Conservation (phyloP, 2,113 vertebrate genomes). For the Hippocampus zosterae region DNA sequence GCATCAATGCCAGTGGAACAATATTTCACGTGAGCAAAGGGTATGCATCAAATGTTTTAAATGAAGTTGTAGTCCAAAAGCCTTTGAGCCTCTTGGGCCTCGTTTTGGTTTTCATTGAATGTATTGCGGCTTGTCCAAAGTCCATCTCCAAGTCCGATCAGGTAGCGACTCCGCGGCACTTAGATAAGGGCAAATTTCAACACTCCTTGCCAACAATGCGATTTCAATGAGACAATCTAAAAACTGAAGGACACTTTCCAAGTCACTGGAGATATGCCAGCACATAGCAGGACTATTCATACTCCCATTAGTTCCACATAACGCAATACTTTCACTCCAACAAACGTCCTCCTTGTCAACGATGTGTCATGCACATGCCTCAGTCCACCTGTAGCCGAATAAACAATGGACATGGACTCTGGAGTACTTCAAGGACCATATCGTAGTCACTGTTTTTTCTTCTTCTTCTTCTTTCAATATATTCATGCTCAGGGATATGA, state of each 20-base stretch:
- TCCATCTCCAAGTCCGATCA: constrained; percentile 22
- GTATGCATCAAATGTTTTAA: neutral
- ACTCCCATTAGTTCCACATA: neutral
- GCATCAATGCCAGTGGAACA: too few relatives aligned
- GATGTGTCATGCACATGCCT: neutral
- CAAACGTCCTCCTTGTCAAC: neutral
- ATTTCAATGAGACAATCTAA: neutral
- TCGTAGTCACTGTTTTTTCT: neutral
- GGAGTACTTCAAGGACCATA: neutral
- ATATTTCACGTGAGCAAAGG: neutral
- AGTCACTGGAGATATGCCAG: neutral
- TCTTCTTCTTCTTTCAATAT: neutral
- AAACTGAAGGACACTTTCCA: constrained; percentile 3
- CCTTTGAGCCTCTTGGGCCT: constrained; percentile 2
- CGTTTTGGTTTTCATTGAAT: constrained; percentile 43
- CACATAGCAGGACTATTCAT: neutral
- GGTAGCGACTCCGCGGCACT: constrained; percentile 17
- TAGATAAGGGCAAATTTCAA: neutral
- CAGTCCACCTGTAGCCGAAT: constrained; percentile 2
- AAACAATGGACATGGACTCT: neutral
- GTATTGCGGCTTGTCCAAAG: constrained; percentile 27
- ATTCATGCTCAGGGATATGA: constrained; percentile 4
- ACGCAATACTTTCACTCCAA: neutral
- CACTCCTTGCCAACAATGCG: neutral
- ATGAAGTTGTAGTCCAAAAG: neutral